phyloP scores from a whole-genome alignment of 1,140 invertebrate genomes.

The Luehdorfia chinensis region DNA sequence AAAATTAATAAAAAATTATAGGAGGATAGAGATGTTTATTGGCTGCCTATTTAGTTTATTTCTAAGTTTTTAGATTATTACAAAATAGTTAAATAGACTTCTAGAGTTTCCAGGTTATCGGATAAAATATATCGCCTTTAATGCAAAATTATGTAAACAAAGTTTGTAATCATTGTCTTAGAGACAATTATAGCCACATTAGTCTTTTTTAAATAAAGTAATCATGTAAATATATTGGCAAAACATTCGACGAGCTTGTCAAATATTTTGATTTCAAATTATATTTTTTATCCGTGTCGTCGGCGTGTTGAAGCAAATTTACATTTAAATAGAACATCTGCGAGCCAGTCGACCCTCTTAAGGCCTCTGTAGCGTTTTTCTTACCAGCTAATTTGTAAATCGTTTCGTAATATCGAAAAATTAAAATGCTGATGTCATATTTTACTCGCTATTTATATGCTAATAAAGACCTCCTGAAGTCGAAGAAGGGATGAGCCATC shows the following conservation, averaged over 20 bases:
- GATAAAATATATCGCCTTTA: no score
- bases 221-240: constrained; percentile 4
- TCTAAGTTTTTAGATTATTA: no score
- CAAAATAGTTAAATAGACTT: no score
- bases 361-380: constrained; percentile 63
- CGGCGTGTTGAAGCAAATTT: constrained; percentile 66
- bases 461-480: constrained; percentile 51
- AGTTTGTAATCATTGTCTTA: no score
- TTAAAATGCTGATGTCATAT: constrained; percentile 76
- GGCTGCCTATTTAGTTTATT: no score
- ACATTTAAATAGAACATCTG: constrained; percentile 77
- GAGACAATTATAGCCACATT: no score
- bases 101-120: no score
- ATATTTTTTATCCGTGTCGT: constrained; percentile 70
- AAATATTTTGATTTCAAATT: constrained; percentile 68
- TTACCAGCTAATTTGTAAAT: constrained; percentile 76
- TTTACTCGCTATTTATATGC: constrained; percentile 73
- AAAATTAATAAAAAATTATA: no score
- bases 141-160: no score
- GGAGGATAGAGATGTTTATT: no score
- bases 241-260: constrained; percentile 51
- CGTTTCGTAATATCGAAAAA: constrained; percentile 73
- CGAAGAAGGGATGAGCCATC: constrained; percentile 37
- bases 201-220: no score
- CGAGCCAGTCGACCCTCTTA: constrained; percentile 64